Percentiles rank a stretch among this genome's conserved stretches.
These are phyloP conservation scores for Limulus polyphemus DNA, from an alignment of 2,888 invertebrate genomes.

Conservation along the genomic window DNA sequence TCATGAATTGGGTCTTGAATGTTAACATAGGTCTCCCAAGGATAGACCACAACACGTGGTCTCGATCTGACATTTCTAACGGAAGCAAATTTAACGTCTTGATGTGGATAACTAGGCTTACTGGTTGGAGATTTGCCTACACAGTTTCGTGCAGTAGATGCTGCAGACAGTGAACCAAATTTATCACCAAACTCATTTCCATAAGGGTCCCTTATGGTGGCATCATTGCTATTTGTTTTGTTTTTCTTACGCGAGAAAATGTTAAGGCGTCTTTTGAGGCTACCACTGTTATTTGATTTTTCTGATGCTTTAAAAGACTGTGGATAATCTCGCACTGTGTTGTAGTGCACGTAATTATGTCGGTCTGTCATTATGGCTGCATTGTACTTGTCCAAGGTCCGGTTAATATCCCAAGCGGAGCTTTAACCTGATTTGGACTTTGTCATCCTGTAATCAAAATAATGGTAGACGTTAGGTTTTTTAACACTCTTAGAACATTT, in stretches of 20 bases:
- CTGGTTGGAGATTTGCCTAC: slow-evolving; percentile 15
- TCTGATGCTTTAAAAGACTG: background rate
- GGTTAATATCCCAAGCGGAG: too few species aligned
- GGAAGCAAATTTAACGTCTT: slow-evolving; percentile 14
- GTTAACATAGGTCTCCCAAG: slow-evolving; percentile 13
- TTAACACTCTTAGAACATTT: too few species aligned
- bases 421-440: too few species aligned
- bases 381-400: too few species aligned
- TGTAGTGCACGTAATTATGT: slow-evolving; percentile 3
- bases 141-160: slow-evolving; percentile 16
- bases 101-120: slow-evolving; percentile 12
- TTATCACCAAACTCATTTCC: slow-evolving; percentile 8
- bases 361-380: too few species aligned
- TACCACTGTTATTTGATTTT: slow-evolving; percentile 1
- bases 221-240: slow-evolving; percentile 14
- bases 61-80: slow-evolving; percentile 10
- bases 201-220: background rate
- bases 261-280: slow-evolving; percentile 11
- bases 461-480: too few species aligned
- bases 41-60: slow-evolving; percentile 11
- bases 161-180: slow-evolving; percentile 19
- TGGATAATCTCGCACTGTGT: slow-evolving; percentile 10
- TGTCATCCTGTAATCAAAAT: too few species aligned
- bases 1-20: slow-evolving; percentile 17
- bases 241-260: slow-evolving; percentile 17